Evolutionary conservation across 2,113 vertebrate species (phyloP).

Genomic region (Lophochroa leadbeateri): DNA sequence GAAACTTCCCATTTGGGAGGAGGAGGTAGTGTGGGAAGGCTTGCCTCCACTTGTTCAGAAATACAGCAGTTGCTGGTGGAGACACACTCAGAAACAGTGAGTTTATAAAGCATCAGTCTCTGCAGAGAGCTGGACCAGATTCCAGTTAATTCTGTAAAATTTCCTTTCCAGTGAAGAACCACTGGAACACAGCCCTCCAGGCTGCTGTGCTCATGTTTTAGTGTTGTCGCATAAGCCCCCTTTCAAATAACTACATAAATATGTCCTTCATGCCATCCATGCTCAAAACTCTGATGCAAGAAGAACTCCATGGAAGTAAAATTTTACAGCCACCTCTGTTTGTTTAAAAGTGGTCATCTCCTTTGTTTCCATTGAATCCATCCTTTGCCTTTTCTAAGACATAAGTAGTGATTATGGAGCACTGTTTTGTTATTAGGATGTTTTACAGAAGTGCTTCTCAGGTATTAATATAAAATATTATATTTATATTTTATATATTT

Average conservation of each 20-base stretch:
- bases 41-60: background rate
- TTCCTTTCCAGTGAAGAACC: background rate
- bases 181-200: too few relatives aligned
- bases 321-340: background rate
- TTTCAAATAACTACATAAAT: background rate
- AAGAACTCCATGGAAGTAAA: background rate
- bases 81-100: too few relatives aligned
- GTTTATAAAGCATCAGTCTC: background rate
- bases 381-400: background rate
- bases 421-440: background rate
- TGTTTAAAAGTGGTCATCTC: background rate
- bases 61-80: background rate
- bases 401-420: background rate
- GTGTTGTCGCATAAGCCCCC: background rate
- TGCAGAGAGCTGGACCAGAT: background rate
- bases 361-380: background rate
- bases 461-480: background rate
- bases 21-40: background rate
- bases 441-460: background rate
- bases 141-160: background rate
- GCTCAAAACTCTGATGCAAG: background rate
- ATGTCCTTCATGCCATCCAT: background rate
- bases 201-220: background rate
- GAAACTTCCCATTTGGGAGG: background rate
- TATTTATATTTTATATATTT: too few relatives aligned